Percentiles rank a stretch among this genome's conserved stretches.
Evolutionary conservation across 64 coral and sea anemone species (phyloP).

Genomic region (Acropora tenuis): DNA sequence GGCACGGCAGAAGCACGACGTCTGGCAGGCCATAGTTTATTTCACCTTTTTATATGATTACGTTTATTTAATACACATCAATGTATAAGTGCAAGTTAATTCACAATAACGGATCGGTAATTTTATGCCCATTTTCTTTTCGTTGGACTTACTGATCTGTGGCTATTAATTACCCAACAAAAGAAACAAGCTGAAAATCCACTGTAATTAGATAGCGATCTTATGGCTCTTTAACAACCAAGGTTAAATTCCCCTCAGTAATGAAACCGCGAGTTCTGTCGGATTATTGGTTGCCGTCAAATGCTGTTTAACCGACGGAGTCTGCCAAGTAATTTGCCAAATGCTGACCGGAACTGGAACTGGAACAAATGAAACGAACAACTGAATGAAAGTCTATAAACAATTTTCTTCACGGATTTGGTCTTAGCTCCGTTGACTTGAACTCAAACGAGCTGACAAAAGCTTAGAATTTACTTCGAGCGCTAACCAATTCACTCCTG

Average conservation of each 20-base stretch:
- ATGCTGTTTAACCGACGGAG: background rate
- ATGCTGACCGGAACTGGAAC: background rate
- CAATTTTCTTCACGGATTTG: too few relatives aligned
- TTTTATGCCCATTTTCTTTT: background rate
- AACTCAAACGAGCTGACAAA: too few relatives aligned
- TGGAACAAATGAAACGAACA: too few relatives aligned
- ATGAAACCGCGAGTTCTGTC: background rate
- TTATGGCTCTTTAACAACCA: background rate
- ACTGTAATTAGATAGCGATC: background rate
- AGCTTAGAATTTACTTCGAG: too few relatives aligned
- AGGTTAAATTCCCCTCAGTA: too few relatives aligned
- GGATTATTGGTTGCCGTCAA: background rate
- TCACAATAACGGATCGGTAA: background rate
- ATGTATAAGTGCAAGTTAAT: background rate
- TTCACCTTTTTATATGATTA: background rate
- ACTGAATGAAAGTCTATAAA: too few relatives aligned
- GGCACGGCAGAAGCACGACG: constrained; percentile 20
- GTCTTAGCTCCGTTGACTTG: too few relatives aligned
- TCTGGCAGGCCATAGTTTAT: background rate
- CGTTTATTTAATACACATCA: background rate
- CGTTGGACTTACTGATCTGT: background rate
- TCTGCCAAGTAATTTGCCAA: background rate
- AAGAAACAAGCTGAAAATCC: background rate
- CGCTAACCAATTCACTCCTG: too few relatives aligned
- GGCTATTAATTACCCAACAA: background rate